phyloP scores from a whole-genome alignment of 2,888 invertebrate genomes.

The Euphydryas editha region DNA sequence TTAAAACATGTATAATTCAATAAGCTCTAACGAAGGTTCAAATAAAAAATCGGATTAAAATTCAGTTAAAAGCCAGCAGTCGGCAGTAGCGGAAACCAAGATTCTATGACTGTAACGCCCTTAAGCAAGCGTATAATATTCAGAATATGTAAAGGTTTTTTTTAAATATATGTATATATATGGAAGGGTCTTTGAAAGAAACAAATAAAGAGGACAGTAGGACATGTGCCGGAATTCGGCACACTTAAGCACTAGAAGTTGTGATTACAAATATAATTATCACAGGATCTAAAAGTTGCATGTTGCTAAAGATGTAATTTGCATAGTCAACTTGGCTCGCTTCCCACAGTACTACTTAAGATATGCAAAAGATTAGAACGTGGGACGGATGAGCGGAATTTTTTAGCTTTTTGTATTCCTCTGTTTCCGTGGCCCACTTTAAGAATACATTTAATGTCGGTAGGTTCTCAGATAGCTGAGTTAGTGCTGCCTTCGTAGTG shows the following conservation, averaged over 20 bases:
- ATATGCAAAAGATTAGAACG: conserved; percentile 41
- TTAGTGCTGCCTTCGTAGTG: conserved; percentile 38
- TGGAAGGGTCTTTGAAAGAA: not conserved
- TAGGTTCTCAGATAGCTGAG: conserved; percentile 44
- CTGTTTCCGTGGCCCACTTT: conserved; percentile 34
- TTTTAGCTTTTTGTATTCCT: conserved; percentile 25
- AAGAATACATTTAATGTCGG: conserved; percentile 43
- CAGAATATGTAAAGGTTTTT: not conserved
- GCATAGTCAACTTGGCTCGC: conserved; percentile 43
- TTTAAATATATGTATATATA: not conserved
- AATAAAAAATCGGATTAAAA: conserved; percentile 40
- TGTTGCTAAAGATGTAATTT: conserved; percentile 30
- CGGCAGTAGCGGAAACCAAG: conserved; percentile 30
- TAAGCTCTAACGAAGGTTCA: conserved; percentile 41
- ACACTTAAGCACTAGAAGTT: conserved; percentile 2
- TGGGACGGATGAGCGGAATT: conserved; percentile 20
- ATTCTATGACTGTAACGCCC: conserved; percentile 30
- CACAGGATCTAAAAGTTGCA: conserved; percentile 14
- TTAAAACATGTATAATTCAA: conserved; percentile 31
- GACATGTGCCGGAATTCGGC: not conserved
- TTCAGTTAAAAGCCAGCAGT: conserved; percentile 42
- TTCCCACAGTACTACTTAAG: conserved; percentile 37
- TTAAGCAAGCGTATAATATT: conserved; percentile 18
- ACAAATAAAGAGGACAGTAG: conserved; percentile 1
- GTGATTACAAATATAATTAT: conserved; percentile 14